Evolutionary conservation across 2,113 vertebrate species (phyloP), one percentile per base, ranked within the genome.

Genomic region (Rhegmatorhina hoffmannsi): DNA sequence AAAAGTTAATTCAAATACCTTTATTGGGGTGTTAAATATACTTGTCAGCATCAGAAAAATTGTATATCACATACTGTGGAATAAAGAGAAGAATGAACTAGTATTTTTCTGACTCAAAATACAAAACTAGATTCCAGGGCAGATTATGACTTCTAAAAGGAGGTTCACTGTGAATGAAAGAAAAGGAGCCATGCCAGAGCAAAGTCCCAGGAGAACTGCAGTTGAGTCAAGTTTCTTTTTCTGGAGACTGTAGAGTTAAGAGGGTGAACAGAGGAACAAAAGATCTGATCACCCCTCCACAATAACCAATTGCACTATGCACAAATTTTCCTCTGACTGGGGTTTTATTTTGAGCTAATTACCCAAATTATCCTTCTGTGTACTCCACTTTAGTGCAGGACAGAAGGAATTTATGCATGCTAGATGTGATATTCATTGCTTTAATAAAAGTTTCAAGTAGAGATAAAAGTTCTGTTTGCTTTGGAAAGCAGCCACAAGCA

Each of bases 381-480:
- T 50, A 49, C 46, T 53, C 40, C 29, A 34, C 43, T 92, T 82
- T 29, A 82, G 67, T 72, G 16, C 20, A 70, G 38, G 43, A 59
- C 31, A 89, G 78, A 28, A 80, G 84, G 63, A 85, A 87, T 78
- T 75, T 68, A 75, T 87, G 89, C 91, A 91, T 67, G 26, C 36
- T 95, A 82, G 63, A 87, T 91, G 50, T n/a, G 49, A 43, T 92
- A 85, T 66, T 92, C 70, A 76, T 94, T 95, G 81, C 83, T 96
- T 79, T 80, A 92, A 78, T 95, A 87, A 80, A 90, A 87, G 43
- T 76, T 96, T 87, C 78, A 92, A 92, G 70, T 91, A 46, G 53
- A 95, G 91, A 97, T 95, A 91, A 89, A 94, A 96, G 74, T 76
- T 92, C 70, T 83, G 81, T 91, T 95, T 95, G 43, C 34, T 89